These are phyloP conservation scores for Epicampocera succincta DNA, from an alignment of 2,888 invertebrate genomes.

Conservation along the genomic window DNA sequence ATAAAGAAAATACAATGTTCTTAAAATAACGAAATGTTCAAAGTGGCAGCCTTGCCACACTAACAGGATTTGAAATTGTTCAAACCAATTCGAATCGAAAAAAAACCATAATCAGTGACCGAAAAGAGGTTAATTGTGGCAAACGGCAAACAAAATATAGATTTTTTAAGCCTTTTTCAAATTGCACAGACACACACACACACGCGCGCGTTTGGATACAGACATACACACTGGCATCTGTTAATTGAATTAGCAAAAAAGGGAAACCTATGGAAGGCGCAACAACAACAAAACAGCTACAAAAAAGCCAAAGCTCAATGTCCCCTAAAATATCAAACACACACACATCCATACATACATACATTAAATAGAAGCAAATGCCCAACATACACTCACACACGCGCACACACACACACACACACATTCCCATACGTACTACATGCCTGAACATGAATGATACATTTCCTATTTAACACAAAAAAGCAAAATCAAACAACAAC, in stretches of 20 bases:
- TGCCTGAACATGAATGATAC: conserved; percentile 42
- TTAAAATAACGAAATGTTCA: background rate
- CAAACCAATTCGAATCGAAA: conserved; percentile 36
- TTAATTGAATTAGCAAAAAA: conserved; percentile 68
- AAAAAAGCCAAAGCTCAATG: conserved; percentile 74
- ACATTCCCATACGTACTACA: background rate
- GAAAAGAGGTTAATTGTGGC: conserved; percentile 51
- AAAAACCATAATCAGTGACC: conserved; percentile 10
- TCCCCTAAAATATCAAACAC: conserved; percentile 70
- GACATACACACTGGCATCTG: conserved; percentile 18
- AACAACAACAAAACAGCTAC: conserved; percentile 32
- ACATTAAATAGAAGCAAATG: no score
- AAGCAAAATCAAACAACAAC: background rate
- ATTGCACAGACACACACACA: background rate
- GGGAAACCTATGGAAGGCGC: conserved; percentile 64
- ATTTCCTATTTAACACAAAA: conserved; percentile 66
- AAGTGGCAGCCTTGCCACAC: conserved; percentile 54
- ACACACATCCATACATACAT: no score
- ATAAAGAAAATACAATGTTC: background rate
- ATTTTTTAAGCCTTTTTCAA: conserved; percentile 63
- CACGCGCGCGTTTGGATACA: background rate
- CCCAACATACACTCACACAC: background rate
- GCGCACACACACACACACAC: conserved; percentile 5
- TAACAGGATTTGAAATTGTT: conserved; percentile 65
- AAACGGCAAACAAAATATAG: conserved; percentile 38